phyloP scores from a whole-genome alignment of 2,113 vertebrate species.

The Irena cyanogastra region DNA sequence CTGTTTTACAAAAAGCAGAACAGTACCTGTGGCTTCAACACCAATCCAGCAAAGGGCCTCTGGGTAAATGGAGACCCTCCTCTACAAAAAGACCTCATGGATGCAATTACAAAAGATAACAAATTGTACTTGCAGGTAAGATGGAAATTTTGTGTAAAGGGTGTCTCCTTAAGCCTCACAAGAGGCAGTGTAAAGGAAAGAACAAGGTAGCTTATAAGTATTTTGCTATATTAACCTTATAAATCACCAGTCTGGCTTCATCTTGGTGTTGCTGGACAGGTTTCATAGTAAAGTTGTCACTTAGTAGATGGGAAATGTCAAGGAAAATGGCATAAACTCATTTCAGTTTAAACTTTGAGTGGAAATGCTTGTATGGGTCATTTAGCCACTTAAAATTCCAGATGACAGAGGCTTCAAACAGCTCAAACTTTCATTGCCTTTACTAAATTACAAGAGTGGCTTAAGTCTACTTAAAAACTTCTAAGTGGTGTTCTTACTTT shows the following conservation, averaged over 20 bases:
- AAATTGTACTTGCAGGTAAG: constrained; percentile 96
- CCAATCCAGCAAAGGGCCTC: constrained; percentile 71
- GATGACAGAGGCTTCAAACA: not conserved
- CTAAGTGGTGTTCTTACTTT: not conserved
- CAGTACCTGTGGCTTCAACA: constrained; percentile 48
- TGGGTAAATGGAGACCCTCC: constrained; percentile 88
- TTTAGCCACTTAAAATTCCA: not conserved
- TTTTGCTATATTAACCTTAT: not conserved
- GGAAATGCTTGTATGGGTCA: fast-evolving
- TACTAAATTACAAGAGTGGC: not conserved
- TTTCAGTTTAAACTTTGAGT: not conserved
- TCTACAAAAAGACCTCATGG: constrained; percentile 95
- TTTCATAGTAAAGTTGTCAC: not conserved
- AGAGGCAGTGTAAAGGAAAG: not conserved
- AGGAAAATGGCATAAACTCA: not conserved
- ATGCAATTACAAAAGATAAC: constrained; percentile 97
- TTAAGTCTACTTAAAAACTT: not conserved
- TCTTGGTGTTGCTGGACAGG: not conserved
- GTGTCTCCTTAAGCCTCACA: not conserved
- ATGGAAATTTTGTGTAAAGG: not conserved
- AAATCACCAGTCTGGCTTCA: not conserved
- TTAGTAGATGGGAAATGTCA: not conserved
- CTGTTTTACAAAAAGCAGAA: constrained; percentile 93
- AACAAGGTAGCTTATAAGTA: not conserved
- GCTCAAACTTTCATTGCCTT: not conserved